Base-by-base conservation (phyloP, 2,113 vertebrate genomes). In the Fukomys damarensis region DNA sequence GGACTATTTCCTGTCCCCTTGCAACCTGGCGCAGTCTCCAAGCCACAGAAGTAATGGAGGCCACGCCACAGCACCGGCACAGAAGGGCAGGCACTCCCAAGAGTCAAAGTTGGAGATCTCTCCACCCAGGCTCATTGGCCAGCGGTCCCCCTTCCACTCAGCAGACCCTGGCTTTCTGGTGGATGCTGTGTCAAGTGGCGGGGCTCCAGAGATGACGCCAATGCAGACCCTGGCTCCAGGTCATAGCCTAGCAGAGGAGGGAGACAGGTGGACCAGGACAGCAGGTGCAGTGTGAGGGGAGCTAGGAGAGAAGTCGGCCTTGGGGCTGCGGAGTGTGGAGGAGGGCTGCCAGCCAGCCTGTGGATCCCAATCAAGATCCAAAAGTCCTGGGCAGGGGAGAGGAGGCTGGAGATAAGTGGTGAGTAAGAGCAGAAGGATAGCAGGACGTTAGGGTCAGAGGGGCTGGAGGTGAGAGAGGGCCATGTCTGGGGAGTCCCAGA, bases 11-110 rank as follows among this genome's bases (percentile, higher is more conserved):
- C 61, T 54, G 56, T 85, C 66, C 59, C 79, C 68, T 84, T n/a
- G 35, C 43, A 61, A 41, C 56, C 89, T 86, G 63, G 61, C 11
- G 4, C 4, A 3, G 30, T 65, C 59, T 93, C 66, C 28, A 38
- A 52, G 54, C 77, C 0, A 3, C 80, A 72, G 14, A 94, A 49
- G 65, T 41, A 28, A 74, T 41, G 13, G 86, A 24, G 56, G 46
- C n/a, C 0, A 2, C 52, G 89, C 63, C 32, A 76, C 26, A 12
- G 9, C 8, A 0, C 0, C 1, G 17, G 26, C 54, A 61, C 13
- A 79, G 70, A 59, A 20, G 4, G 35, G 70, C 46, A 93, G 84
- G 54, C 11, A 56, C 13, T 90, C 24, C 54, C 41, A 65, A 93
- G 2, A 72, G 63, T 59, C 41, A 52, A 16, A 1, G 22, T 2